phyloP scores from a whole-genome alignment of 2,113 vertebrate species.

The human (Homo sapiens) region GRCh38 chr20:36807001-36807500 shows the following conservation, averaged over 20 bases:
- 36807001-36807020: background rate
- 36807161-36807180: background rate
- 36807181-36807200: background rate
- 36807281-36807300: background rate
- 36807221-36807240: background rate
- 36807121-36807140: background rate
- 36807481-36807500: background rate
- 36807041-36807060: background rate
- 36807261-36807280: background rate
- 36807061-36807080: background rate
- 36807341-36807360: background rate
- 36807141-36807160: background rate
- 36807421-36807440: background rate
- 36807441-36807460: background rate
- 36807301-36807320: background rate
- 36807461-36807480: background rate
- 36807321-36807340: too few species aligned
- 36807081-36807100: background rate
- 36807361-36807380: background rate
- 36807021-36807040: background rate
- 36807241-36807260: background rate
- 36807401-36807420: background rate
- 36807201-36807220: background rate
- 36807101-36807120: background rate
- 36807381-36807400: background rate